phyloP scores from a whole-genome alignment of 2,888 invertebrate genomes.

The Folsomia manolachei region DNA sequence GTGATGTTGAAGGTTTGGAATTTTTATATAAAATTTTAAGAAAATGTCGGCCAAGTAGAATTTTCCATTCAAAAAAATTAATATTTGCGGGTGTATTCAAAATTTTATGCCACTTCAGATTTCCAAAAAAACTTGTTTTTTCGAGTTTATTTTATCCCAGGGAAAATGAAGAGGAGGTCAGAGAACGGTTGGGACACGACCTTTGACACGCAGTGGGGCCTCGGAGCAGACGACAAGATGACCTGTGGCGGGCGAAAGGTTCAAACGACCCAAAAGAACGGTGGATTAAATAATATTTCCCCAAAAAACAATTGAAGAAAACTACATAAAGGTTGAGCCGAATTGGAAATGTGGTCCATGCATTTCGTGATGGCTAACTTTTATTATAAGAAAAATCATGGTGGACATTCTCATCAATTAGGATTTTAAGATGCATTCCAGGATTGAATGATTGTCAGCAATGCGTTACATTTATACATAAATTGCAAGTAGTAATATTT shows the following conservation, averaged over 20 bases:
- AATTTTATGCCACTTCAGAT: conserved; percentile 32
- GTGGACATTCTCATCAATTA: too few species aligned
- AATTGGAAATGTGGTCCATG: too few species aligned
- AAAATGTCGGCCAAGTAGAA: not conserved
- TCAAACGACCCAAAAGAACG: conserved; percentile 21
- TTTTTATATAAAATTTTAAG: conserved; percentile 23
- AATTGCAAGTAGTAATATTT: too few species aligned
- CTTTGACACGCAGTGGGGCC: not conserved
- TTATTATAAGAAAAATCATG: too few species aligned
- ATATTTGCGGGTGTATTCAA: conserved; percentile 43
- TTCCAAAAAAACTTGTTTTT: not conserved
- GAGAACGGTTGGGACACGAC: not conserved
- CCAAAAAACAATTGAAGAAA: too few species aligned
- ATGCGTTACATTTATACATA: too few species aligned
- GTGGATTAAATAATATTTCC: not conserved
- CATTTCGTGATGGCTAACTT: too few species aligned
- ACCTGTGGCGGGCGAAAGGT: conserved; percentile 30
- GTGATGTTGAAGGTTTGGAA: conserved; percentile 18
- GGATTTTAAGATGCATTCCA: too few species aligned
- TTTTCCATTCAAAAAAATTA: conserved; percentile 35
- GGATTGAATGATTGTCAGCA: too few species aligned
- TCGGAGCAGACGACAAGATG: not conserved
- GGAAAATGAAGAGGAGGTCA: not conserved
- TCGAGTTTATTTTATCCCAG: too few species aligned
- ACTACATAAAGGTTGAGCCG: too few species aligned